A percentile compares a stretch with the other conserved stretches of the same genome.
phyloP scores from a whole-genome alignment of 2,888 invertebrate genomes.

The Andrena bucephala region DNA sequence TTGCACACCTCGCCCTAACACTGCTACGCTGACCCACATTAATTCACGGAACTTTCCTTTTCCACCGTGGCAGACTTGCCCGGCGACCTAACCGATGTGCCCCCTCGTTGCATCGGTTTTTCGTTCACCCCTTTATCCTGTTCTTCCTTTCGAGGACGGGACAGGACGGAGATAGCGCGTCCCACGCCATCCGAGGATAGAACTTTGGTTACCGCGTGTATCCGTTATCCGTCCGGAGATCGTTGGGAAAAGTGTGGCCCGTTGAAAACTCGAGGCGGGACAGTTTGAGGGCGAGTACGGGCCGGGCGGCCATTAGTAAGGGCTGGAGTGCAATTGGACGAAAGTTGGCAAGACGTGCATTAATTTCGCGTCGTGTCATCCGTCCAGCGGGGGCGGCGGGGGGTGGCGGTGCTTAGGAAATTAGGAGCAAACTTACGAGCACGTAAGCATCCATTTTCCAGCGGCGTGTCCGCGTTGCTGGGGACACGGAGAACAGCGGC shows the following conservation, averaged over 20 bases:
- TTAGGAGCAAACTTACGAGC: slow-evolving; percentile 67
- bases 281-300: background rate
- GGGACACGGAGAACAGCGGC: slow-evolving; percentile 33
- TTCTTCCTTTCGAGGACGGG: background rate
- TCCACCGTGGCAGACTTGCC: slow-evolving; percentile 13
- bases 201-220: slow-evolving; percentile 5
- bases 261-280: slow-evolving; percentile 3
- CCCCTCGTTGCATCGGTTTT: slow-evolving; percentile 16
- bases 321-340: slow-evolving; percentile 19
- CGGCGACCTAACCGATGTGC: background rate
- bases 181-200: background rate
- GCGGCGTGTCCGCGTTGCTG: slow-evolving; percentile 35
- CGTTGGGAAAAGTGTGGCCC: background rate
- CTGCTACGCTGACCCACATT: slow-evolving; percentile 60
- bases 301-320: background rate
- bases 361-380: slow-evolving; percentile 41
- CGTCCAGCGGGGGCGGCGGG: slow-evolving; percentile 3
- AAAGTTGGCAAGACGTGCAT: slow-evolving; percentile 48
- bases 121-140: slow-evolving; percentile 9
- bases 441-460: slow-evolving; percentile 59
- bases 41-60: slow-evolving; percentile 38
- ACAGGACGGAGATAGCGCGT: background rate
- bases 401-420: slow-evolving; percentile 60
- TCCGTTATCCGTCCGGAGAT: background rate
- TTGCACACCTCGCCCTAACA: slow-evolving; percentile 39